These are phyloP conservation scores for Sisyra nigra DNA, from an alignment of 2,888 invertebrate genomes.

Conservation along the genomic window DNA sequence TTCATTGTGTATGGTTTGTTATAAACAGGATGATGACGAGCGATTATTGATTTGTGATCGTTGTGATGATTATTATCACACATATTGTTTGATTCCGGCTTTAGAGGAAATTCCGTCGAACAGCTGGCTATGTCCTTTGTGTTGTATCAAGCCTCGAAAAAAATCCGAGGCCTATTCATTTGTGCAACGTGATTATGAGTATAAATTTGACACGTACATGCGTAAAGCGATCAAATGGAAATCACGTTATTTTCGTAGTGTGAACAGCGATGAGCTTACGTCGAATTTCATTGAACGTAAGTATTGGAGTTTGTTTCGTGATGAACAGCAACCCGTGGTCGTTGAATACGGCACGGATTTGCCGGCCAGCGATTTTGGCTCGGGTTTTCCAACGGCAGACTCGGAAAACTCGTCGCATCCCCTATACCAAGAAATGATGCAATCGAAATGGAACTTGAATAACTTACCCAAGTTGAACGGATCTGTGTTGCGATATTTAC, in stretches of 20 bases:
- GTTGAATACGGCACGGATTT: constrained; percentile 70
- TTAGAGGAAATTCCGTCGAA: constrained; percentile 51
- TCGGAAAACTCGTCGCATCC: constrained; percentile 26
- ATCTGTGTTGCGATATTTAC: constrained; percentile 54
- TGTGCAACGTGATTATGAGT: constrained; percentile 50
- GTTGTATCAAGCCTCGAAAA: constrained; percentile 37
- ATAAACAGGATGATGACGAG: constrained; percentile 48
- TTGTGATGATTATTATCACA: constrained; percentile 59
- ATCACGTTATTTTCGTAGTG: constrained; percentile 55
- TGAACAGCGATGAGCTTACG: constrained; percentile 44
- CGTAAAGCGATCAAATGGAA: constrained; percentile 69
- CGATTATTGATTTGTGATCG: constrained; percentile 52
- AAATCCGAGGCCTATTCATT: constrained; percentile 25
- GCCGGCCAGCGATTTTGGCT: constrained; percentile 59
- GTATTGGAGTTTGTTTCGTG: constrained; percentile 61
- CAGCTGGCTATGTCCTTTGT: constrained; percentile 50
- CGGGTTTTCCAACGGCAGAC: constrained; percentile 55
- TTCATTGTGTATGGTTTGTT: constrained; percentile 48
- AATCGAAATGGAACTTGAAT: constrained; percentile 62
- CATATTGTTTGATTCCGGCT: constrained; percentile 55
- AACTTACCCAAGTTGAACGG: constrained; percentile 55
- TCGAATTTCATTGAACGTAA: constrained; percentile 49
- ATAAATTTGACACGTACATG: constrained; percentile 55
- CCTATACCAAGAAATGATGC: constrained; percentile 36
- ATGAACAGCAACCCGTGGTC: constrained; percentile 54